Evolutionary conservation across 2,113 vertebrate genomes (phyloP), one percentile per base, ranked within the genome.

Genomic region (Onychostruthus taczanowskii): DNA sequence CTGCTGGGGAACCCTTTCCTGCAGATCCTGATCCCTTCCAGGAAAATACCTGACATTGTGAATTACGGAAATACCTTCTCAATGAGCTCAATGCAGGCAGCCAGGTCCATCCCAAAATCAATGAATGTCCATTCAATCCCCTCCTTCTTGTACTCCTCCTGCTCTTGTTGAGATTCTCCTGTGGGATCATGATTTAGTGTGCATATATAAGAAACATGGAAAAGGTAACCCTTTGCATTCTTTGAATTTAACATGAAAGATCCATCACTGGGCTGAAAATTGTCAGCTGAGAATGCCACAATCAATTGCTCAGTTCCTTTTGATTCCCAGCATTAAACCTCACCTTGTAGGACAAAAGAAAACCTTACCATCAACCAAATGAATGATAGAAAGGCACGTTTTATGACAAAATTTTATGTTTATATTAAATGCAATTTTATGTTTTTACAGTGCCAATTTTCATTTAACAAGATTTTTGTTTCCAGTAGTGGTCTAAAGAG

Each of bases 161-260:
- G n/a, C n/a, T n/a, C n/a, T 97, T 99, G 93, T 99, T 99, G 35
- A 99, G 78, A 46, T 99, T 99, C 67, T 99, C 98, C 99, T 99
- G 89, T 94, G 35, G 47, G 59, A 59, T 69, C 68, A 83, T 9
- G 24, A 47, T 35, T 80, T 47, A 24, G 6, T 18, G 5, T 28
- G 4, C 41, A 7, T 44, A 86, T 53, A 41, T 55, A 49, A 37
- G 22, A 70, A 37, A 37, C 1, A 5, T 4, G 2, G 13, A 44
- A 67, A 76, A 67, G 47, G 39, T 53, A 27, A 23, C 21, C 41
- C 3, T 31, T 49, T 53, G 9, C 1, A 2, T 53, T 78, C 13
- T 47, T 78, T 39, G 8, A 70, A 56, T 44, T 30, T 62, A 76
- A 30, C 15, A n/a, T 20, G 16, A 20, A 15, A 3, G 10, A 23